Evolutionary conservation across 2,888 invertebrate genomes (phyloP).

Genomic region (Hemicrepidius hirtus): DNA sequence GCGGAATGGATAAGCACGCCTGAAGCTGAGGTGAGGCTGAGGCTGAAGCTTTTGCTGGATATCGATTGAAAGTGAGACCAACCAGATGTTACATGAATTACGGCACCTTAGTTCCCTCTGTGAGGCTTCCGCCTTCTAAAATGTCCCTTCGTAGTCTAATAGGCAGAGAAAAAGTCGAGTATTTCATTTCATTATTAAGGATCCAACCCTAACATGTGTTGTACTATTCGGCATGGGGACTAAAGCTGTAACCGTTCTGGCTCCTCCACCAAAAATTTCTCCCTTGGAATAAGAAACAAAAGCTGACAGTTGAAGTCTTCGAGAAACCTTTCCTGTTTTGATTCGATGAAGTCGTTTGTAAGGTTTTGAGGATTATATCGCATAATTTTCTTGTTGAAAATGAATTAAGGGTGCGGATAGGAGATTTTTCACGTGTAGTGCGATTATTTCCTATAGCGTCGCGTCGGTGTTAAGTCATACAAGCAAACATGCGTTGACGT

Average conservation of each 20-base stretch:
- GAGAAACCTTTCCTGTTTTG: too few species aligned
- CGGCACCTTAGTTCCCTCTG: slow-evolving; percentile 54
- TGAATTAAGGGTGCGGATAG: too few species aligned
- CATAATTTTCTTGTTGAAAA: too few species aligned
- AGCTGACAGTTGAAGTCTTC: too few species aligned
- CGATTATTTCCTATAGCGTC: too few species aligned
- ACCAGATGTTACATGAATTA: slow-evolving; percentile 58
- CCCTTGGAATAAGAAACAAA: not conserved
- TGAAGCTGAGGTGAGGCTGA: slow-evolving; percentile 51
- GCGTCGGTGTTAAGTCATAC: too few species aligned
- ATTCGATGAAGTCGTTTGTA: too few species aligned
- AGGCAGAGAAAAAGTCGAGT: slow-evolving; percentile 43
- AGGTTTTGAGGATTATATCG: too few species aligned
- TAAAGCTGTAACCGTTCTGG: slow-evolving; percentile 1
- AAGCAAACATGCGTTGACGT: too few species aligned
- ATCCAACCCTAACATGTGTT: slow-evolving; percentile 24
- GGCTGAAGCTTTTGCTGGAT: slow-evolving; percentile 49
- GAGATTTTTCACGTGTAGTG: too few species aligned
- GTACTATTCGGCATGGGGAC: not conserved
- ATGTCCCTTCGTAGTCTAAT: slow-evolving; percentile 49
- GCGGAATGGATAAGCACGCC: slow-evolving; percentile 53
- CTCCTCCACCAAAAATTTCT: slow-evolving; percentile 10
- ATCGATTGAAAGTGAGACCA: slow-evolving; percentile 60
- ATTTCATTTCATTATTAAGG: slow-evolving; percentile 52
- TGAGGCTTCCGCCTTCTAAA: slow-evolving; percentile 52